Evolutionary conservation across 1,140 invertebrate genomes (phyloP), one percentile per base, ranked within the genome.

Genomic region (Leptinotarsa defecta): DNA sequence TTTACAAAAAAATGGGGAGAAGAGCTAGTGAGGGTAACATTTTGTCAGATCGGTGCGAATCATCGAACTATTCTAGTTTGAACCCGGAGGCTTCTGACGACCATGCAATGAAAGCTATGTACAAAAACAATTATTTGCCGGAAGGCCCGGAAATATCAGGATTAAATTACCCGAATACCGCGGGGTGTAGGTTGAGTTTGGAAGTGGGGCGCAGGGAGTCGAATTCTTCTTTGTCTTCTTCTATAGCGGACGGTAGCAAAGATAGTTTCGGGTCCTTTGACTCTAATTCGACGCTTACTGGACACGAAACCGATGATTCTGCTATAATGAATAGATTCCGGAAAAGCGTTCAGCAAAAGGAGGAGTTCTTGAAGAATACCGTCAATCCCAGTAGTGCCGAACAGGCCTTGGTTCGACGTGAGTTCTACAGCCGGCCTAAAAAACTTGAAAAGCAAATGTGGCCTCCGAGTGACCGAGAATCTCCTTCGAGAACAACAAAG

Each of bases 301-400:
- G 90, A 43, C 88, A 90, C 80, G 91, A 91, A 77, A 86, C 89
- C 20, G 91, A 92, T 79, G 91, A 92, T 82, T 91, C 90, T 61
- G 87, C 91, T 20, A 91, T 91, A 67, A 89, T 93, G 85, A 90
- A 89, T 24, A 89, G 93, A 83, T 90, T 96, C 79, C 88, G 92
- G 70, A 94, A 94, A 83, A 95, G 93, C 80, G 90, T 93, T 79
- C 94, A 95, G 80, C 93, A 95, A 81, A 96, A 96, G 82, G 94
- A 95, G 84, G 94, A 95, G 79, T 96, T 96, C 83, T 86, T 96
- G 48, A 90, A 91, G 79, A 89, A 91, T 4, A 91, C 89, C 79
- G 89, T 91, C 91, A 43, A 43, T 43, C 34, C 34, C 34, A 61
- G 89, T 89, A 20, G 90, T 87, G 89, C 86, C 88, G 68, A 86